phyloP scores from a whole-genome alignment of 2,888 invertebrate species.

The Rhagonycha lutea region DNA sequence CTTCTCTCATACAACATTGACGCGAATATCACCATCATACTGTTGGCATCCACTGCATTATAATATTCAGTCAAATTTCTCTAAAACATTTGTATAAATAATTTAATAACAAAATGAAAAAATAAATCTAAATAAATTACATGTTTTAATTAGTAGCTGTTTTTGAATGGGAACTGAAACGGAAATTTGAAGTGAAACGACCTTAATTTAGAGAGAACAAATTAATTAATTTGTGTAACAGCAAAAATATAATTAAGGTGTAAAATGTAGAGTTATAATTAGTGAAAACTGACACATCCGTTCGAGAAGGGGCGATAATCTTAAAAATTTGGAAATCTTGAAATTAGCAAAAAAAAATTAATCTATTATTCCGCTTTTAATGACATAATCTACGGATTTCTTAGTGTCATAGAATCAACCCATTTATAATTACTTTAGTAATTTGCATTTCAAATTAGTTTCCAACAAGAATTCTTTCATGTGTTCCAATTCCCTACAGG shows the following conservation, averaged over 20 bases:
- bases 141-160: background rate
- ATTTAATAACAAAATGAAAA: background rate
- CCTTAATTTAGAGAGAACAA: background rate
- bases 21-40: conserved; percentile 95
- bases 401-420: background rate
- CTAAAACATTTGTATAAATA: conserved; percentile 59
- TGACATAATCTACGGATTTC: background rate
- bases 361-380: background rate
- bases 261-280: background rate
- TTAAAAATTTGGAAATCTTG: background rate
- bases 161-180: background rate
- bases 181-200: background rate
- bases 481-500: background rate
- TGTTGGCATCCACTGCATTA: conserved; percentile 91
- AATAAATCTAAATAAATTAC: background rate
- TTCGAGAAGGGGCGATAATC: background rate
- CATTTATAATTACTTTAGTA: background rate
- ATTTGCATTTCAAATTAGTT: background rate
- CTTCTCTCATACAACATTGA: conserved; percentile 93
- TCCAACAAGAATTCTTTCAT: background rate
- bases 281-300: background rate
- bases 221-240: background rate
- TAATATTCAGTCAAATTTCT: conserved; percentile 96
- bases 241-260: background rate
- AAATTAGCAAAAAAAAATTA: background rate